These are phyloP conservation scores for Oreotrochilus melanogaster DNA, from an alignment of 2,113 vertebrate species.

Conservation along the genomic window DNA sequence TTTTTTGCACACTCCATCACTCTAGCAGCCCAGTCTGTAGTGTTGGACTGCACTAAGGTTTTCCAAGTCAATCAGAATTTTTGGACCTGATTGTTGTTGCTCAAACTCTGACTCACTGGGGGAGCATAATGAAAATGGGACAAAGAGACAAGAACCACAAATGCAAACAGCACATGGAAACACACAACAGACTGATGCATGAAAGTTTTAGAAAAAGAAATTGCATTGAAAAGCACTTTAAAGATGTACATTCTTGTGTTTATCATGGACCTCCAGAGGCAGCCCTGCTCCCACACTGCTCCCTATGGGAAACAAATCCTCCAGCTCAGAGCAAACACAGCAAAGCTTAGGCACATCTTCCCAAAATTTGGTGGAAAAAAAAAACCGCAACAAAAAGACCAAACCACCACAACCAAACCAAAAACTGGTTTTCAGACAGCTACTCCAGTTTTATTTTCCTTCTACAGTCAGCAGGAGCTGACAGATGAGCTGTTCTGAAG, in stretches of 20 bases:
- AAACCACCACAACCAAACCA: no score
- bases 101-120: background rate
- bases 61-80: accelerated
- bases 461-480: background rate
- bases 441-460: background rate
- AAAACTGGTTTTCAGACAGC: background rate
- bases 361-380: no score
- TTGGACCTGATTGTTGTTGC: background rate
- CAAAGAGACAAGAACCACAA: background rate
- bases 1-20: background rate
- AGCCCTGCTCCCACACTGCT: background rate
- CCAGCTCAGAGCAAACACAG: background rate
- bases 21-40: accelerated
- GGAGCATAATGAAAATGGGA: background rate
- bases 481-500: background rate
- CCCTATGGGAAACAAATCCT: accelerated
- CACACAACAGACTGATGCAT: background rate
- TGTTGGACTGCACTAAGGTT: accelerated
- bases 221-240: slow-evolving; percentile 25
- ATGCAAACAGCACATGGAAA: background rate
- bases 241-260: slow-evolving; percentile 31
- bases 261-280: accelerated
- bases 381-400: background rate
- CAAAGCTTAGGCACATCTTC: accelerated
- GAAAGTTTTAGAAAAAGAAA: background rate